Evolutionary conservation across 2,797 vertebrate species (phyloP), one percentile per base, ranked within the genome.

Genomic region (Sphenopsis melanotis): DNA sequence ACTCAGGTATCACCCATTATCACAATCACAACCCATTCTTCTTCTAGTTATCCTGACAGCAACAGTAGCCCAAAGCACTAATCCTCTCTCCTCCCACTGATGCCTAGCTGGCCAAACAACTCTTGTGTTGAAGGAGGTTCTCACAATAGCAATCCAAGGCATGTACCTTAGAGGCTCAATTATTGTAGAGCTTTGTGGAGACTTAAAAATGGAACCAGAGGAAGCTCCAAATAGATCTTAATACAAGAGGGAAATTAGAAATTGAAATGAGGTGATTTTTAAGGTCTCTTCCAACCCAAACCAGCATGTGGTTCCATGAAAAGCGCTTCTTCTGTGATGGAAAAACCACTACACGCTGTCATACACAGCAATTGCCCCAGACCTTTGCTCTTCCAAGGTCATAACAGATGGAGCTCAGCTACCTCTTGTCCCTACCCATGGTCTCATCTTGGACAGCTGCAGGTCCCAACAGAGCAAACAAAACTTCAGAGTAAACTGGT

Each of bases 1-100:
- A 74, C 59, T 79, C 70, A 76, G 60, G 0, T 83, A 74, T 6
- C 44, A 53, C 37, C 46, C 23, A 19, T 61, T 80, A 83, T 46
- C 75, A 87, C 66, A 75, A 52, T 83, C 76, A 75, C 29, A 61
- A 61, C 23, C 15, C 52, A 50, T 83, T 83, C 81, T 64, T 82
- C 52, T 64, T 57, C 75, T 81, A 68, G 74, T 71, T 85, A 86
- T n/a, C 42, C 55, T 82, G 56, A 83, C 71, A 81, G 37, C 64
- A 91, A 63, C 36, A 94, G 26, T 15, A 90, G 70, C 88, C 85
- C 80, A 83, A 61, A 91, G 61, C 72, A 64, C 49, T 41, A 30
- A 61, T 61, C 59, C 59, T 53, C 37, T 46, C 79, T 85, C 84
- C 71, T 86, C 61, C 77, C 61, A 37, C 13, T 55, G 42, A 65